Evolutionary conservation across 2,888 invertebrate genomes (phyloP).

Genomic region (Zelleria hepariella): DNA sequence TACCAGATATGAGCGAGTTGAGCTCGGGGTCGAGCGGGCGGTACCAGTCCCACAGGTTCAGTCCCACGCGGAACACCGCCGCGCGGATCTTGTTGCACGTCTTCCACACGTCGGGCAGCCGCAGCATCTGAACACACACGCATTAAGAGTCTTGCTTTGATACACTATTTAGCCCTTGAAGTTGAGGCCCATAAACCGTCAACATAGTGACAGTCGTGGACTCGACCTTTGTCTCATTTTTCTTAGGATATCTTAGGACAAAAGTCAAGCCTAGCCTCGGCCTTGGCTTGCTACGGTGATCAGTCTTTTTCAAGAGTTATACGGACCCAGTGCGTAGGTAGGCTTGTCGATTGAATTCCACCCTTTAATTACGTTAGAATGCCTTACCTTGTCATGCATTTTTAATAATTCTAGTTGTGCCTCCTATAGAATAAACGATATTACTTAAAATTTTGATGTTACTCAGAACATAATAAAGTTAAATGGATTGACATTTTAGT

Average conservation of each 20-base stretch:
- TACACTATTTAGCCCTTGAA: no score
- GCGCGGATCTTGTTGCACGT: conserved; percentile 86
- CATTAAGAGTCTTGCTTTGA: neutral
- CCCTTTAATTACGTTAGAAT: neutral
- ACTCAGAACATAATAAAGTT: neutral
- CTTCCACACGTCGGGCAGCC: conserved; percentile 80
- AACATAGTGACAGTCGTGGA: no score
- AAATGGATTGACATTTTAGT: no score
- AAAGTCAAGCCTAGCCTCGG: no score
- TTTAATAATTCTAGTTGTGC: conserved; percentile 14
- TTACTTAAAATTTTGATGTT: neutral
- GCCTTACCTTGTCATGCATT: conserved; percentile 52
- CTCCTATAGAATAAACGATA: neutral
- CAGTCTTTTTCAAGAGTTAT: no score
- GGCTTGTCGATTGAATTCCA: no score
- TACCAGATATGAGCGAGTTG: conserved; percentile 77
- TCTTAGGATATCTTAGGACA: no score
- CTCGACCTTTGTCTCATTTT: no score
- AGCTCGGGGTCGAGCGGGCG: conserved; percentile 77
- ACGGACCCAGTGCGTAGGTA: no score
- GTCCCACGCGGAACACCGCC: conserved; percentile 79
- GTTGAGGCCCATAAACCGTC: no score
- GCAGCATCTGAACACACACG: conserved; percentile 39
- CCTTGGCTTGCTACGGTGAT: no score
- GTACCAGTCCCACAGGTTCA: conserved; percentile 81